These are phyloP conservation scores for Empis livida DNA, from an alignment of 2,888 invertebrate genomes.

Conservation along the genomic window DNA sequence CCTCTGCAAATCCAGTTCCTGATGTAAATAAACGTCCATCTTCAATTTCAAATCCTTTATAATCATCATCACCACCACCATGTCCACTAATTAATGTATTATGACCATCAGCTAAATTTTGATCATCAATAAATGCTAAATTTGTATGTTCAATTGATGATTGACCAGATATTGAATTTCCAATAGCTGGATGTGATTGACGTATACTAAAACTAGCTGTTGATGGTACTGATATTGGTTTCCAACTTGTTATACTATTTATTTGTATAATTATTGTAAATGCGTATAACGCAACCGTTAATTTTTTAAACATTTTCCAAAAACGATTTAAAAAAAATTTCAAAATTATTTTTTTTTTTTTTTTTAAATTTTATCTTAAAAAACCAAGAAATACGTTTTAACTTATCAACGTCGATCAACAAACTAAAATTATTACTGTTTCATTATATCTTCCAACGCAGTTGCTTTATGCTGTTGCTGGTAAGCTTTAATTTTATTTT, in stretches of 20 bases:
- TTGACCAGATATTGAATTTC: not conserved
- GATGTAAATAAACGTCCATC: conserved; percentile 4
- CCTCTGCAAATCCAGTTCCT: conserved; percentile 8
- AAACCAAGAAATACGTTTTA: too few relatives aligned
- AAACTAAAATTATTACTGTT: too few relatives aligned
- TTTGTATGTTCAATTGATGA: not conserved
- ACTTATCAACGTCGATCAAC: too few relatives aligned
- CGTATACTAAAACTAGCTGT: conserved; percentile 20
- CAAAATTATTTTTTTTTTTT: too few relatives aligned
- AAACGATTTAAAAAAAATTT: too few relatives aligned
- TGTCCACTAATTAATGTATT: not conserved
- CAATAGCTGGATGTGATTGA: conserved; percentile 30
- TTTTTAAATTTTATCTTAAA: too few relatives aligned
- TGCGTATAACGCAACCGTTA: too few relatives aligned
- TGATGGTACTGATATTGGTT: conserved; percentile 21
- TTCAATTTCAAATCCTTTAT: not conserved
- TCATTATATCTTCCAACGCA: too few relatives aligned
- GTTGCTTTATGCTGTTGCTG: too few relatives aligned
- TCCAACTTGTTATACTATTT: conserved; percentile 16
- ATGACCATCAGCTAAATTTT: not conserved
- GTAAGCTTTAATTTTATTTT: too few relatives aligned
- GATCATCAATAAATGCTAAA: not conserved
- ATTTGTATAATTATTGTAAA: too few relatives aligned
- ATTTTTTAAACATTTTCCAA: too few relatives aligned
- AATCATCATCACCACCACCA: not conserved